phyloP scores from a whole-genome alignment of 2,113 vertebrate species.

The Passer domesticus region DNA sequence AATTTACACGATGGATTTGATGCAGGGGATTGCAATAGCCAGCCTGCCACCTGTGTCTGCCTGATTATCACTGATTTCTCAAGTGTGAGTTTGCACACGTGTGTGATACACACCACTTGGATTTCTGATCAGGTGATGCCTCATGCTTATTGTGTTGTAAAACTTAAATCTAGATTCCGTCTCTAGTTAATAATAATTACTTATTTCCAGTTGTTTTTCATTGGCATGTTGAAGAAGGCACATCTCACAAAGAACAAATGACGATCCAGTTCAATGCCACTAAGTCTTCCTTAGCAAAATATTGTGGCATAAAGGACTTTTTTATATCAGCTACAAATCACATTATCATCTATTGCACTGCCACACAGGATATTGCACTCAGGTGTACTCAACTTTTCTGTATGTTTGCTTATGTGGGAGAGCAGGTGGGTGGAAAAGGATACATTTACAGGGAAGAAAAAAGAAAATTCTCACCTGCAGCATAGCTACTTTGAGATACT shows the following conservation, averaged over 20 bases:
- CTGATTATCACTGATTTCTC: not conserved
- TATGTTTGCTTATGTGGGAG: not conserved
- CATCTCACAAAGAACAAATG: not conserved
- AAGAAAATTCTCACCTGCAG: not conserved
- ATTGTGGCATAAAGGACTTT: not conserved
- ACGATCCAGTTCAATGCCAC: not conserved
- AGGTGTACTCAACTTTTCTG: not conserved
- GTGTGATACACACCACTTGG: accelerated
- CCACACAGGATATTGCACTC: accelerated
- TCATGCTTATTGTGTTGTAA: not conserved
- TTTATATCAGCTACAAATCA: not conserved
- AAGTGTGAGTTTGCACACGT: not conserved
- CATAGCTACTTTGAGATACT: not conserved
- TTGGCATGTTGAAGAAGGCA: not conserved
- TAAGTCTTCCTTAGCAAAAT: not conserved
- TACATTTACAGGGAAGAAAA: not conserved
- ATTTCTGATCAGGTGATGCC: not conserved
- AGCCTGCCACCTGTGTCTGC: not conserved
- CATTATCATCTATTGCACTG: not conserved
- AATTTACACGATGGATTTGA: not conserved
- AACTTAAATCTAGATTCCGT: not conserved
- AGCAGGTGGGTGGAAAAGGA: not conserved
- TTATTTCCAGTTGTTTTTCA: not conserved
- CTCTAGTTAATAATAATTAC: not conserved
- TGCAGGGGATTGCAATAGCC: not conserved